Evolutionary conservation across 1,140 invertebrate species (phyloP).

Genomic region (Doryteuthis pealeii): DNA sequence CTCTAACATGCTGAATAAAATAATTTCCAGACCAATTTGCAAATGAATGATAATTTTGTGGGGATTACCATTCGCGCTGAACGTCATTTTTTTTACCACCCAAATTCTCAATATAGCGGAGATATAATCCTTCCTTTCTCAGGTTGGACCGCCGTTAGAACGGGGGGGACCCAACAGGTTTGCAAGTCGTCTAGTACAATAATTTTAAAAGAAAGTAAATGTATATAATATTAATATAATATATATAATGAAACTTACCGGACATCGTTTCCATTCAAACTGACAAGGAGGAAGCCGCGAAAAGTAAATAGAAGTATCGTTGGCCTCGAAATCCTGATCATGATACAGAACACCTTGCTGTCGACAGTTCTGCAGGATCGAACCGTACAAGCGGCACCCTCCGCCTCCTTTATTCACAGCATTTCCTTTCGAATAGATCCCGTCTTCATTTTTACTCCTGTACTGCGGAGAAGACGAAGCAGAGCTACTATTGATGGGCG

Average conservation of each 20-base stretch:
- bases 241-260: conserved; percentile 49
- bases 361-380: conserved; percentile 47
- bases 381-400: conserved; percentile 32
- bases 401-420: conserved; percentile 25
- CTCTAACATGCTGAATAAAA: no score
- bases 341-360: conserved; percentile 68
- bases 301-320: conserved; percentile 65
- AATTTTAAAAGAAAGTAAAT: no score
- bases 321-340: conserved; percentile 69
- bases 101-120: no score
- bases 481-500: conserved; percentile 17
- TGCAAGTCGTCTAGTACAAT: no score
- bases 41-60: no score
- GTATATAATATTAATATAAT: no score
- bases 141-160: no score
- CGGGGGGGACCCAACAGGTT: no score
- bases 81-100: no score
- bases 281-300: conserved; percentile 62
- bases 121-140: no score
- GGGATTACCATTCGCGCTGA: no score
- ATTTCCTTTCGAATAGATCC: conserved; percentile 12
- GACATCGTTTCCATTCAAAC: conserved; percentile 61
- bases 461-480: conserved; percentile 14
- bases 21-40: no score
- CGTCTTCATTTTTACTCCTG: conserved; percentile 18